A percentile compares a stretch with the other conserved stretches of the same genome.
Evolutionary conservation across 2,113 vertebrate genomes (phyloP).

Genomic region (Mesoclemmys tuberculata): DNA sequence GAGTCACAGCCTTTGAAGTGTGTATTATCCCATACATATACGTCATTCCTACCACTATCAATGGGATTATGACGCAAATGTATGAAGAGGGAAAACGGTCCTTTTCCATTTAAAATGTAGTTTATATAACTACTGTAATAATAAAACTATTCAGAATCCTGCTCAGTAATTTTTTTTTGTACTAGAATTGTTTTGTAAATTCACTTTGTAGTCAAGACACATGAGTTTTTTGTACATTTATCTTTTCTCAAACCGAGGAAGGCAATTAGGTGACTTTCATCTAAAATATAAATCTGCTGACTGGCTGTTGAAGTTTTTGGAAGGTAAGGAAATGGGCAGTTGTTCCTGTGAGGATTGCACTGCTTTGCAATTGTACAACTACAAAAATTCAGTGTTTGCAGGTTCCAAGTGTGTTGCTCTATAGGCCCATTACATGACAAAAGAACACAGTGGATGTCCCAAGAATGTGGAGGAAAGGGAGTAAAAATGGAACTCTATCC

Average conservation of each 20-base stretch:
- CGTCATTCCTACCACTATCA: background rate
- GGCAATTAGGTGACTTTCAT: conserved; percentile 60
- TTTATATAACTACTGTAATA: conserved; percentile 37
- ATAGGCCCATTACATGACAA: background rate
- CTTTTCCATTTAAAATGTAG: conserved; percentile 55
- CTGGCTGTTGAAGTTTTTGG: background rate
- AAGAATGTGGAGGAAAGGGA: background rate
- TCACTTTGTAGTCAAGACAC: conserved; percentile 49
- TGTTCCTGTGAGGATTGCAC: background rate
- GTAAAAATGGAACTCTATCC: background rate
- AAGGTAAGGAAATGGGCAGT: background rate
- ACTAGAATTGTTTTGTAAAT: conserved; percentile 55
- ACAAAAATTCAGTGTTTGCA: no score
- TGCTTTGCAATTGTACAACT: background rate
- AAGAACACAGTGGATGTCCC: background rate
- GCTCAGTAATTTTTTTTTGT: conserved; percentile 31
- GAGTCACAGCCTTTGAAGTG: background rate
- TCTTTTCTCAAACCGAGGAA: conserved; percentile 52
- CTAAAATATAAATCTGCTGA: conserved; percentile 52
- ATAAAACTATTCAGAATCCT: conserved; percentile 49
- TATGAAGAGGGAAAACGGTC: conserved; percentile 28
- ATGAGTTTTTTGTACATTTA: conserved; percentile 47
- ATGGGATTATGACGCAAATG: background rate
- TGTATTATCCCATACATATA: background rate
- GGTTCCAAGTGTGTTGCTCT: background rate